These are phyloP conservation scores for Caenorhabditis sp. DNA, from an alignment of 2,888 invertebrate species.

Conservation along the genomic window DNA sequence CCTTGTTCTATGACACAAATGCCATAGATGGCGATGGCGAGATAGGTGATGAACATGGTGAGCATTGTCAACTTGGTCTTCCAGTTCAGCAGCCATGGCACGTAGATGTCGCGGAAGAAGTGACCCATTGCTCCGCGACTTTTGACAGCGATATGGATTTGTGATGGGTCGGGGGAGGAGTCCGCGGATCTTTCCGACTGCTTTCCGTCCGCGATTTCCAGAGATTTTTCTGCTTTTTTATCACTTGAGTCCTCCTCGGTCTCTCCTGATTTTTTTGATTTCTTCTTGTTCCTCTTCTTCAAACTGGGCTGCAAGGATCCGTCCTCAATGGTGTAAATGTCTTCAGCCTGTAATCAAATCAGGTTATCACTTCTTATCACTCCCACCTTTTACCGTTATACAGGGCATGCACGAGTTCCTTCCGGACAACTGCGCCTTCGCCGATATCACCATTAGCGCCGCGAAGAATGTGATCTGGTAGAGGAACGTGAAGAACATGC, in stretches of 20 bases:
- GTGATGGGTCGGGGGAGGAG: slow-evolving; percentile 55
- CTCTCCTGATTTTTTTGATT: no score
- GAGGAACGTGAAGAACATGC: slow-evolving; percentile 92
- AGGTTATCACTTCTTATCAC: not conserved
- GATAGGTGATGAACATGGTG: slow-evolving; percentile 89
- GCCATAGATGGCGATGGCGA: slow-evolving; percentile 89
- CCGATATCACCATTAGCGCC: slow-evolving; percentile 93
- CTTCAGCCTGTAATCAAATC: slow-evolving; percentile 42
- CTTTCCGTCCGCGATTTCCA: slow-evolving; percentile 47
- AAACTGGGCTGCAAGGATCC: slow-evolving; percentile 45
- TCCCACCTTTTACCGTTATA: slow-evolving; percentile 58
- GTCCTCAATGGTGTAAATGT: slow-evolving; percentile 64
- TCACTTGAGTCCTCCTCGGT: slow-evolving; percentile 20
- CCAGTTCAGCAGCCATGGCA: slow-evolving; percentile 79
- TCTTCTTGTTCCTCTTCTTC: slow-evolving; percentile 34
- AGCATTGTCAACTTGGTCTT: slow-evolving; percentile 86
- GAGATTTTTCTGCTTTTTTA: slow-evolving; percentile 28
- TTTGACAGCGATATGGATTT: slow-evolving; percentile 71
- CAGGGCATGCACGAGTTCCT: slow-evolving; percentile 84
- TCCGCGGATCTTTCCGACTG: slow-evolving; percentile 47
- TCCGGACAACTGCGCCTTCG: slow-evolving; percentile 92
- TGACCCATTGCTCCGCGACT: slow-evolving; percentile 77
- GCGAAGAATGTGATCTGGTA: slow-evolving; percentile 96
- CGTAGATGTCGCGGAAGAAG: slow-evolving; percentile 80
- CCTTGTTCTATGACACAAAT: slow-evolving; percentile 85